Conservation (phyloP, 2,113 vertebrate genomes). For the Pterocles burchelli region DNA sequence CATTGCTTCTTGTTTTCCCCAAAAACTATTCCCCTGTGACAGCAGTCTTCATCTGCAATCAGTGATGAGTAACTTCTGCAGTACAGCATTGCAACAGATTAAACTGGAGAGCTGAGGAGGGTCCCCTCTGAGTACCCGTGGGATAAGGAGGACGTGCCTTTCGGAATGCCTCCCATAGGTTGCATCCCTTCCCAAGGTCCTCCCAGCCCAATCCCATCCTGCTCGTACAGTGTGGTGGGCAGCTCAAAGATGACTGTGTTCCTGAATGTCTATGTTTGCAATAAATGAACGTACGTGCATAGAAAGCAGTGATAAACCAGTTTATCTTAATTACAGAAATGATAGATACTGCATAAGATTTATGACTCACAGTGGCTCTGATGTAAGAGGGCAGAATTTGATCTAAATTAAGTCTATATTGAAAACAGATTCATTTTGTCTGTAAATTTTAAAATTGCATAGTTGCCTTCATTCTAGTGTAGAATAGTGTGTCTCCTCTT, state of each 20-base stretch:
- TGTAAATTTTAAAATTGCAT: not conserved
- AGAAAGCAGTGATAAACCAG: not conserved
- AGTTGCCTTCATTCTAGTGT: not conserved
- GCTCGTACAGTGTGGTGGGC: accelerated
- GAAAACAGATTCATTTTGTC: not conserved
- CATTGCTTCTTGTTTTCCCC: not conserved
- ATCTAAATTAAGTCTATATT: not conserved
- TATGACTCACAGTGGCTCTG: accelerated
- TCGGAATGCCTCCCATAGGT: accelerated
- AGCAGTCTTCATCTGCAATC: not conserved
- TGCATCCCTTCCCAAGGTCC: not conserved
- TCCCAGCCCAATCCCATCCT: not conserved
- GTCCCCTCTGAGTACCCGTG: not conserved
- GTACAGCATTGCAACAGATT: not conserved
- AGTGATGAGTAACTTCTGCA: not conserved
- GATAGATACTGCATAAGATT: accelerated
- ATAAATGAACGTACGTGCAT: accelerated
- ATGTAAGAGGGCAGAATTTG: not conserved
- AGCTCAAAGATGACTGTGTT: not conserved
- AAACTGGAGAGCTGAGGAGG: not conserved
- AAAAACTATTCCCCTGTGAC: not conserved
- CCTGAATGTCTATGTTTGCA: not conserved
- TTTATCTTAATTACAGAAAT: not conserved
- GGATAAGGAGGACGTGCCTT: not conserved
- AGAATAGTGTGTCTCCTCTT: accelerated